A percentile compares a stretch with the other conserved stretches of the same genome.
Conservation (phyloP, 2,888 invertebrate species). For the Trimorus sp. region DNA sequence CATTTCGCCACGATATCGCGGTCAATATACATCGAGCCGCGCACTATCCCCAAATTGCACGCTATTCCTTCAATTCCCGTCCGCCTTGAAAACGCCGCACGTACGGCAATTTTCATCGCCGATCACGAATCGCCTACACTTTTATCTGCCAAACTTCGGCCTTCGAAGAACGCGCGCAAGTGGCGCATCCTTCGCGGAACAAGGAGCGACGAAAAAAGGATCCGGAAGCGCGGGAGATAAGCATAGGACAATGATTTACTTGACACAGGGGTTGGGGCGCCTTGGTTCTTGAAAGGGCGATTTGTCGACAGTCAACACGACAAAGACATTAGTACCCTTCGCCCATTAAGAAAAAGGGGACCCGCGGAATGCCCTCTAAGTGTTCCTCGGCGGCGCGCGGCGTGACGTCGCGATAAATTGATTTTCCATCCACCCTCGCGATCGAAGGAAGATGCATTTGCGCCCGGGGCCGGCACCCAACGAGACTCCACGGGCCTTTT, state of each 20-base stretch:
- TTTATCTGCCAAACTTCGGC: conserved; percentile 3
- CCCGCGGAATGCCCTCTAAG: conserved; percentile 75
- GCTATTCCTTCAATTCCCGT: too few relatives aligned
- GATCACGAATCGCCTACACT: conserved; percentile 1
- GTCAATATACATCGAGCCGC: too few relatives aligned
- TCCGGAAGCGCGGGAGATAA: conserved; percentile 17
- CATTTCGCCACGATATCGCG: too few relatives aligned
- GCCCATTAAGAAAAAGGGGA: conserved; percentile 71
- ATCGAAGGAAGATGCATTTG: conserved; percentile 60
- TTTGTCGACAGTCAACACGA: conserved; percentile 81
- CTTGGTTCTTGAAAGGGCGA: conserved; percentile 73
- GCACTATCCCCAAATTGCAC: too few relatives aligned
- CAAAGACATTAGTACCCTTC: conserved; percentile 79
- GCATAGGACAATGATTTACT: conserved; percentile 67
- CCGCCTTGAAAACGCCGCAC: too few relatives aligned
- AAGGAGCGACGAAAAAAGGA: not conserved
- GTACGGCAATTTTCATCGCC: too few relatives aligned
- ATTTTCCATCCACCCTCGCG: conserved; percentile 72
- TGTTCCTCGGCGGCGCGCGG: conserved; percentile 76
- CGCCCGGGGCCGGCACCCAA: conserved; percentile 55
- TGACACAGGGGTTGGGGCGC: conserved; percentile 45
- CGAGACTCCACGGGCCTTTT: conserved; percentile 44
- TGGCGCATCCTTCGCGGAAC: too few relatives aligned
- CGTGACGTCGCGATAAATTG: conserved; percentile 77
- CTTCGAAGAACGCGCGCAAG: too few relatives aligned